Base-by-base conservation (phyloP, 2,888 invertebrate genomes). In the Cryptops parisi region DNA sequence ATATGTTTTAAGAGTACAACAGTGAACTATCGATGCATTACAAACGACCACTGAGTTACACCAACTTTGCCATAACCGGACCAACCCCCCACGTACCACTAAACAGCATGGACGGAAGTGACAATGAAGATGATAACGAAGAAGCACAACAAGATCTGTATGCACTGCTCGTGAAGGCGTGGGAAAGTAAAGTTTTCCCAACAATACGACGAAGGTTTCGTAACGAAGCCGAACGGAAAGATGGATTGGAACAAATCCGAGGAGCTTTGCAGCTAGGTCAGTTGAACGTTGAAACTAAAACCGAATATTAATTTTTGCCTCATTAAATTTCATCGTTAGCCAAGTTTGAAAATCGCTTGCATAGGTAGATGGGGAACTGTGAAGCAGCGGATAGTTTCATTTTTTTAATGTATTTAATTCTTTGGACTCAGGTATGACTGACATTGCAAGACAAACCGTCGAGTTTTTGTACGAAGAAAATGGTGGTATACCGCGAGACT, bases 401-500 rank as follows among this genome's bases (percentile, higher is more conserved):
- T 33, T 33, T 33, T 33, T 33, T 33, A 33, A 33, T 33, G 9
- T 33, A 9, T 9, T 33, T 6, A 26, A 54, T 0, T n/a, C n/a
- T n/a, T n/a, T n/a, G n/a, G n/a, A n/a, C n/a, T n/a, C 58, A 64
- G 69, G 69, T 27, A 68, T 70, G 68, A 65, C 66, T 19, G 69
- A 69, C 54, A 70, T 70, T 54, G 69, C 69, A 1, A 58, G 68
- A 52, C 69, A 70, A 59, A 70, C 69, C 2, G 69, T 70, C 3
- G 69, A 70, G 55, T 69, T 68, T 57, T 61, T 70, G 26, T 70
- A 70, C 59, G 69, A 70, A 56, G 69, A 70, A 55, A 68, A 67
- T 59, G 69, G 69, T 4, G 68, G 68, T 0, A 64, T 70, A 54
- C 69, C 69, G 1, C 61, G 67, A 27, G 69, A 70, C 54, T 64